Evolutionary conservation across 2,797 vertebrate genomes (phyloP), one percentile per base, ranked within the genome.

Genomic region (Pseudopleuronectes americanus): DNA sequence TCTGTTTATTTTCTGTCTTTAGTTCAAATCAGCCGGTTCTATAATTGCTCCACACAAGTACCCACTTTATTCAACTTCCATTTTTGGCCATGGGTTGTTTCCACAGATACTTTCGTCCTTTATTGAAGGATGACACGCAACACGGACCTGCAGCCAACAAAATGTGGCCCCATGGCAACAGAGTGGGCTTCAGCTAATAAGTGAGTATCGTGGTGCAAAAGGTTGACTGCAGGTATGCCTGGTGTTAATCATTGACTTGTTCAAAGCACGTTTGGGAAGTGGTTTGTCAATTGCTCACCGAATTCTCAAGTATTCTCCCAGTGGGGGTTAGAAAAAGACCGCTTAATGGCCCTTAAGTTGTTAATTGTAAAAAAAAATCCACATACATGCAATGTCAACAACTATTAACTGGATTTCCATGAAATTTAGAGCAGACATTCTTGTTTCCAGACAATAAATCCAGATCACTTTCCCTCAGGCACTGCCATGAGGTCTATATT

Each of bases 191-290:
- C 83, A 68, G 82, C 86, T 93, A 94, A 94, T 94, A 92, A 93
- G 92, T 94, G 81, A 95, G 90, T 92, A 92, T 94, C 91, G 90
- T 90, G 72, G 90, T 89, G 87, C 88, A 80, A 93, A 94, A 94
- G 93, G 93, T 94, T 85, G 80, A 89, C 84, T 63, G 76, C 78
- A 90, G 91, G 90, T 92, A 94, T 94, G 90, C 86, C 58, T 8
- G 64, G 52, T 3, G 87, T 94, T 94, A 95, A 95, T 94, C 79
- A 94, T 91, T 92, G 79, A 93, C 91, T 75, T 71, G 76, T 69
- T 83, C 49, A 89, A 81, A 76, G 90, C 59, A 65, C 83, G 84
- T 87, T 83, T 76, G 57, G 67, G 65, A 21, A 64, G 65, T 64
- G 71, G 62, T 71, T 84, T 74, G 65, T 78, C 81, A 87, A 81